Conservation (phyloP, 2,113 vertebrate species). For the Cephalopterus ornatus region DNA sequence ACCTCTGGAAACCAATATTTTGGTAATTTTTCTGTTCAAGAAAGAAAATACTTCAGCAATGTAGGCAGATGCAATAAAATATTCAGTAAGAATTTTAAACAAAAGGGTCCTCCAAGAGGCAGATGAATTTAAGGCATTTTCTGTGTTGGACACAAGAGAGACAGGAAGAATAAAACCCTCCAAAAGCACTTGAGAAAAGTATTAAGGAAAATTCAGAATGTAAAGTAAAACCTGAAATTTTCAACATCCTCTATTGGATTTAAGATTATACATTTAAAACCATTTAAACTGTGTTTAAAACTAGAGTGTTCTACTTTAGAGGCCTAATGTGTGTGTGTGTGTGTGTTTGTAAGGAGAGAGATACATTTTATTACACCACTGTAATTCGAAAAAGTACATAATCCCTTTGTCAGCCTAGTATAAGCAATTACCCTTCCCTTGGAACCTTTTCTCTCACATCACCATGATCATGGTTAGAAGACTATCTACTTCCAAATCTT, state of each 20-base stretch:
- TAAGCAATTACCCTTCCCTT: neutral
- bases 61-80: fast-evolving
- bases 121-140: neutral
- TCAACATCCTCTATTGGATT: neutral
- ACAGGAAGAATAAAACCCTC: neutral
- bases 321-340: neutral
- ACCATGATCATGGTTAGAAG: neutral
- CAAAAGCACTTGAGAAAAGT: neutral
- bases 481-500: neutral
- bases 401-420: neutral
- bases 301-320: neutral
- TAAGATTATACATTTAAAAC: neutral
- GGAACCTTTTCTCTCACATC: neutral
- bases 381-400: neutral
- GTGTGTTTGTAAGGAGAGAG: neutral
- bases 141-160: neutral
- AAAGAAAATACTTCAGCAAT: neutral
- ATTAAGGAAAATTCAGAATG: neutral
- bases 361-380: neutral
- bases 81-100: neutral
- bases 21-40: neutral
- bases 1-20: neutral
- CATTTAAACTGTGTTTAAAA: neutral
- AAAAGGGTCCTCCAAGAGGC: neutral
- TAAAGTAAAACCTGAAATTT: neutral